Evolutionary conservation across 1,140 invertebrate species (phyloP).

Genomic region (Drosophila aff.): DNA sequence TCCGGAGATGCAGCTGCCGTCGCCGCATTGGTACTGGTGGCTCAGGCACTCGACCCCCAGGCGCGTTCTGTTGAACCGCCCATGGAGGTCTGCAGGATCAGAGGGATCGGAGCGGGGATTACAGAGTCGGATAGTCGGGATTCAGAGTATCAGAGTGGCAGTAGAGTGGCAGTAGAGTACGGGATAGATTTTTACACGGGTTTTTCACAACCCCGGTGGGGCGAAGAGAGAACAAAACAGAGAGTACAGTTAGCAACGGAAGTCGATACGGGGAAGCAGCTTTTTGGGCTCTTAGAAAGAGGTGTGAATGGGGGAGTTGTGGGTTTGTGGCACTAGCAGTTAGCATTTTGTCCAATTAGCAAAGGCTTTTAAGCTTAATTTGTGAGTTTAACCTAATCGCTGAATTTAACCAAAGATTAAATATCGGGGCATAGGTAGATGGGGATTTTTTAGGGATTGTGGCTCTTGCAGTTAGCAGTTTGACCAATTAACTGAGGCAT

Average conservation of each 20-base stretch:
- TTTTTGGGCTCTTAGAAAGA: neutral
- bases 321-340: constrained; percentile 8
- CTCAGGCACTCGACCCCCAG: constrained; percentile 69
- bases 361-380: neutral
- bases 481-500: constrained; percentile 28
- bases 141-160: constrained; percentile 29
- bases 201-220: constrained; percentile 1
- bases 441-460: too few relatives aligned
- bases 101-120: neutral
- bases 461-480: constrained; percentile 24
- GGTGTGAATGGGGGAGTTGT: too few relatives aligned
- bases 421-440: neutral
- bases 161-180: constrained; percentile 13
- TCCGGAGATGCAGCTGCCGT: constrained; percentile 88
- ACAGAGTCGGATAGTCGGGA: constrained; percentile 28
- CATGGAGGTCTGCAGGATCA: constrained; percentile 63
- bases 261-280: constrained; percentile 5
- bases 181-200: constrained; percentile 36
- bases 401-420: constrained; percentile 1
- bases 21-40: constrained; percentile 87
- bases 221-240: constrained; percentile 54
- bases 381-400: neutral
- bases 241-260: constrained; percentile 66
- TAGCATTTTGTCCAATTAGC: constrained; percentile 14
- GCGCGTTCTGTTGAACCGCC: constrained; percentile 76